Evolutionary conservation across 2,888 invertebrate species (phyloP), one percentile per base, ranked within the genome.

Genomic region (Oscheius sp.): DNA sequence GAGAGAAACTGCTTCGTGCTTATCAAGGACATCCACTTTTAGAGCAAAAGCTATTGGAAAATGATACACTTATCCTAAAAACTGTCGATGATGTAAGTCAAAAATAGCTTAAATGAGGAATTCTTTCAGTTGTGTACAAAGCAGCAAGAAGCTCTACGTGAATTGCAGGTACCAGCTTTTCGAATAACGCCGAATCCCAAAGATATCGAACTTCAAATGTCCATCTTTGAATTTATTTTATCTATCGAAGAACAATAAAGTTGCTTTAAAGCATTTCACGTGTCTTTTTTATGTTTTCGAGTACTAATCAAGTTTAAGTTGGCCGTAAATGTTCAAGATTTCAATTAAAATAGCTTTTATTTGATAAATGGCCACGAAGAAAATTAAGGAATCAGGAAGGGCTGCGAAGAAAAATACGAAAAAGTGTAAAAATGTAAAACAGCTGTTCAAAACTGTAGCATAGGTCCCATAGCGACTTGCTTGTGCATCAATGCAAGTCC

Each of bases 131-230:
- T 63, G 25, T 39, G 65, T 29, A 31, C 33, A 15, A 29, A 45
- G 15, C 72, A 72, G 34, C 72, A 72, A 33, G 39, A 45, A 3
- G 66, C 39, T 37, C 70, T 72, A 2, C 45, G 63, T 29, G 48
- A 52, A 23, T 25, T 61, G 17, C 42, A 50, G 15, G 33, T 72
- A 12, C 72, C 72, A 33, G 65, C 55, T 5, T 72, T 72, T 29
- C 72, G 72, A 10, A 39, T 66, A 3, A 72, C 72, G 4, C 37
- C 65, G 27, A 70, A 66, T 48, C 61, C n/a, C n/a, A 39, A 57
- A 12, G 72, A 72, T 29, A 65, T 70, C n/a, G 66, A 70, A 12
- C 63, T 72, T 2, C 72, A 72, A 65, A 69, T 65, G 55, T 45
- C 66, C 33, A 72, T 72, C 39, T 48, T 72, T 1, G 63, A 72